phyloP scores from a whole-genome alignment of 2,797 vertebrate species.

The Gymnocypris eckloni region DNA sequence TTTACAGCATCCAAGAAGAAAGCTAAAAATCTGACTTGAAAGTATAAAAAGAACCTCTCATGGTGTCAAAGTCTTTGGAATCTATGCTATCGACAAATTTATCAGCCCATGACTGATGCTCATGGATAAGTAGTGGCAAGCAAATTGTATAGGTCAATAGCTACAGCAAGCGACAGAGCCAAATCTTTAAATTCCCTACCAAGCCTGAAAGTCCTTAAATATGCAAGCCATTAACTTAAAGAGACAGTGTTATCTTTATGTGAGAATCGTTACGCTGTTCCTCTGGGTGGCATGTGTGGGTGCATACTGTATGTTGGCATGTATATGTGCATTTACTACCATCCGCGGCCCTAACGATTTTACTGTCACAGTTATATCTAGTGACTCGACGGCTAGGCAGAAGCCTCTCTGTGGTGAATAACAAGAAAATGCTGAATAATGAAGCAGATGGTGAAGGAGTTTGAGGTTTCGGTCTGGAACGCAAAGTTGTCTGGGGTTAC shows the following conservation, averaged over 20 bases:
- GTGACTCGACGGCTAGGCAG: slow-evolving; percentile 35
- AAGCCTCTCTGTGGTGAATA: slow-evolving; percentile 54
- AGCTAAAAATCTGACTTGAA: neutral
- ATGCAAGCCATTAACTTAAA: slow-evolving; percentile 15
- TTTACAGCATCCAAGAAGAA: neutral
- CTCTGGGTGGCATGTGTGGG: slow-evolving; percentile 14
- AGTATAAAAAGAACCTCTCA: slow-evolving; percentile 11
- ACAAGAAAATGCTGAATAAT: slow-evolving; percentile 56
- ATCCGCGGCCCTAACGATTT: slow-evolving; percentile 41
- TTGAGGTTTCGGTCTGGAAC: slow-evolving; percentile 35
- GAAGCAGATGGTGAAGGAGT: slow-evolving; percentile 32
- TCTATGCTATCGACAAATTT: slow-evolving; percentile 37
- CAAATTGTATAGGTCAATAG: slow-evolving; percentile 40
- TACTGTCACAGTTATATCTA: slow-evolving; percentile 52
- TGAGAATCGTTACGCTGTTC: neutral
- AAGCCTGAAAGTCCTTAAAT: neutral
- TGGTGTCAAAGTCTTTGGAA: slow-evolving; percentile 25
- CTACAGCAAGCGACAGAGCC: slow-evolving; percentile 31
- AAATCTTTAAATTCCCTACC: slow-evolving; percentile 22
- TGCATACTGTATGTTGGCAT: slow-evolving; percentile 1
- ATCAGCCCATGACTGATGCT: slow-evolving; percentile 38
- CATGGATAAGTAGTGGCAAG: slow-evolving; percentile 37
- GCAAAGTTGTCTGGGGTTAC: slow-evolving; percentile 46
- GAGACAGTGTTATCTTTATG: slow-evolving; percentile 12
- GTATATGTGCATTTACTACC: neutral